Percentiles rank a stretch among this genome's conserved stretches.
Conservation (phyloP, 2,888 invertebrate species). For the Chrysotoxum bicinctum region DNA sequence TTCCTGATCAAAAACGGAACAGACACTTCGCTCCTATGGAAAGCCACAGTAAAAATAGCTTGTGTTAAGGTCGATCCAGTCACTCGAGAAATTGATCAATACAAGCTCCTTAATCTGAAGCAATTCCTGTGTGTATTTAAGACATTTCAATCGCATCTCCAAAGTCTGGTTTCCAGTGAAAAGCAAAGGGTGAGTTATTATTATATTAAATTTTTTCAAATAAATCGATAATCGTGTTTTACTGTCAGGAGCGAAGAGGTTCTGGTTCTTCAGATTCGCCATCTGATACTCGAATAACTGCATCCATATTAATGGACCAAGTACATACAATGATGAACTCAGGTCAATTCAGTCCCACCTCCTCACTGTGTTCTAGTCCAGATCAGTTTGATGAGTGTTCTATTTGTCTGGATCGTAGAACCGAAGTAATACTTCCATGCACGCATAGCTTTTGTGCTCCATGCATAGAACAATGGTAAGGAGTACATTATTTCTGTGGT, state of each 20-base stretch:
- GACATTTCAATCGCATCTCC: constrained; percentile 83
- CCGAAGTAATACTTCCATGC: constrained; percentile 87
- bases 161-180: constrained; percentile 78
- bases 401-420: constrained; percentile 88
- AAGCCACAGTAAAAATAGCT: constrained; percentile 86
- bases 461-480: constrained; percentile 88
- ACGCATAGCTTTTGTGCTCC: constrained; percentile 87
- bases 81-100: constrained; percentile 83
- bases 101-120: constrained; percentile 84
- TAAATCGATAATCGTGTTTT: not conserved
- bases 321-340: constrained; percentile 75
- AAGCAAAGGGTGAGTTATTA: constrained; percentile 75
- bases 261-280: constrained; percentile 49
- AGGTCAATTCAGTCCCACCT: constrained; percentile 68
- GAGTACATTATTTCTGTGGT: not conserved
- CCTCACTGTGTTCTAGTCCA: constrained; percentile 74
- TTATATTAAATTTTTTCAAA: not conserved
- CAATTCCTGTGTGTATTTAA: constrained; percentile 86
- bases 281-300: constrained; percentile 74
- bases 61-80: constrained; percentile 84
- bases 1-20: constrained; percentile 86
- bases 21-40: constrained; percentile 86
- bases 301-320: constrained; percentile 81
- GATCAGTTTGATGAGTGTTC: constrained; percentile 84
- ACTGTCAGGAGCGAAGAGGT: constrained; percentile 46